Evolutionary conservation across 2,113 vertebrate genomes (phyloP).

Genomic region (Talpa occidentalis): DNA sequence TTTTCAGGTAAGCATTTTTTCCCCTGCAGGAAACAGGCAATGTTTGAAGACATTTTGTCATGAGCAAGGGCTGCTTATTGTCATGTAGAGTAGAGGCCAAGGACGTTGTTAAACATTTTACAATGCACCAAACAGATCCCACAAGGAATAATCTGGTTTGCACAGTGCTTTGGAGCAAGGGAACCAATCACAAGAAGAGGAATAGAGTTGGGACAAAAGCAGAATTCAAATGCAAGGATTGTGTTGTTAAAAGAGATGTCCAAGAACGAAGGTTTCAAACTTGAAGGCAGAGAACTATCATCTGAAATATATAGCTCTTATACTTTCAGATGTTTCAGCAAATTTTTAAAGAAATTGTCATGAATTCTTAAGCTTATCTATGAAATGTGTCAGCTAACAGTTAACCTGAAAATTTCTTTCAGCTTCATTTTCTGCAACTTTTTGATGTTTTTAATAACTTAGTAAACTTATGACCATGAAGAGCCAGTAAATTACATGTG

Average conservation of each 20-base stretch:
- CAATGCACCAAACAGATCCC: background rate
- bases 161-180: background rate
- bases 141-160: background rate
- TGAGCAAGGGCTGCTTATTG: background rate
- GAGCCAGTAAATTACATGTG: background rate
- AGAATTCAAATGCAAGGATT: conserved; percentile 27
- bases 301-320: background rate
- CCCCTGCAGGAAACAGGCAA: background rate
- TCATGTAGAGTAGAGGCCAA: background rate
- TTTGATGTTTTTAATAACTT: conserved; percentile 22
- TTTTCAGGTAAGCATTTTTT: background rate
- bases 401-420: background rate
- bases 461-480: background rate
- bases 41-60: background rate
- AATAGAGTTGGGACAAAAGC: background rate
- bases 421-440: background rate
- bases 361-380: conserved; percentile 4
- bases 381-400: background rate
- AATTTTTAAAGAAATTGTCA: conserved; percentile 42
- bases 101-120: background rate
- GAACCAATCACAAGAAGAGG: background rate
- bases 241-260: background rate
- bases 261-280: background rate
- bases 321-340: conserved; percentile 50
- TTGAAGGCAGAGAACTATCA: conserved; percentile 38